Base-by-base conservation (phyloP, 2,113 vertebrate species). In the Odontesthes bonariensis region DNA sequence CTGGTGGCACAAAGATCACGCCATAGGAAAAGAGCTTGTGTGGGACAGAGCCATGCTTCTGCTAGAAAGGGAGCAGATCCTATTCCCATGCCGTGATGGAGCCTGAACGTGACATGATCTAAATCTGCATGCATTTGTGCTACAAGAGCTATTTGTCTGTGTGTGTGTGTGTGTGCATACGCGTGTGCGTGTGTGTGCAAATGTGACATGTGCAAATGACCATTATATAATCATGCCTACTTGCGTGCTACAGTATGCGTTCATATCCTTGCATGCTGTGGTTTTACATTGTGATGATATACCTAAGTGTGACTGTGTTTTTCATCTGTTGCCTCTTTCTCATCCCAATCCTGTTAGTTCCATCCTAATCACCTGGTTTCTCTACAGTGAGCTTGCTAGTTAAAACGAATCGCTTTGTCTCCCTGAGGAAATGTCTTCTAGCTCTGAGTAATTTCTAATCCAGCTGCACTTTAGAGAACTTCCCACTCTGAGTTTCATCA, bases 351-450 rank as follows among this genome's bases (percentile, higher is more conserved):
- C 77, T 60, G 61, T 86, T 82, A 79, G 84, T 86, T 88, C 86
- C 81, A 74, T 58, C 52, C 42, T 84, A 79, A 86, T 84, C 81
- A 88, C 83, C 77, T 82, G 83, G 63, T 82, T 71, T 44, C 75
- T 79, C 61, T 11, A 71, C 78, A 86, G 65, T 53, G 16, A 38
- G 10, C 20, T 40, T 19, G 11, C 63, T 62, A 76, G 68, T 76
- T 12, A 42, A 53, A 46, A 49, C 67, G 8, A 81, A 76, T 84
- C 6, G 16, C 71, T 42, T 4, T 5, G 75, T 77, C 61, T 82
- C 68, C 77, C 57, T 38, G 35, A 67, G 74, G 73, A 73, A 69
- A 62, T 3, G 55, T 62, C 68, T 61, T 46, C 62, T 19, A 8
- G n/a, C 69, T 67, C 68, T 3, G 59, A 57, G 49, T 73, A 55